Evolutionary conservation across 2,797 vertebrate genomes (phyloP).

Genomic region (Gastrophryne carolinensis): DNA sequence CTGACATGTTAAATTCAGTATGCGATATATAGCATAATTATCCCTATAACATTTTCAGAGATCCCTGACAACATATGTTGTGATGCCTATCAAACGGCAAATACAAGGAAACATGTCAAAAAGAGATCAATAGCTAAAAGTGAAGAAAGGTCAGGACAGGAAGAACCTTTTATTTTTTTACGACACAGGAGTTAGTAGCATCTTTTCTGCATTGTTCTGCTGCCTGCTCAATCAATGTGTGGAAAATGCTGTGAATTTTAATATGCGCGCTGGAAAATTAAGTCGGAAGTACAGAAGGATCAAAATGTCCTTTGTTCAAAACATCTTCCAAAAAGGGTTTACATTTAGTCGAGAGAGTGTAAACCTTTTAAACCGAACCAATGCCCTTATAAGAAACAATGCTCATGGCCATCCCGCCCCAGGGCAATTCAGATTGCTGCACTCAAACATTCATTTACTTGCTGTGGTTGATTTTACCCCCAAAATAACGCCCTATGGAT

Average conservation of each 20-base stretch:
- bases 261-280: constrained; percentile 4
- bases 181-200: not conserved
- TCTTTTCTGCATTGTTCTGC: not conserved
- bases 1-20: constrained; percentile 22
- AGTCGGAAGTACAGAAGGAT: not conserved
- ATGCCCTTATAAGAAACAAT: too few species aligned
- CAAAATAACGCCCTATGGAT: too few species aligned
- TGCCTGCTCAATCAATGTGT: not conserved
- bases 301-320: too few species aligned
- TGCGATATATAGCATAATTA: constrained; percentile 21
- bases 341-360: too few species aligned
- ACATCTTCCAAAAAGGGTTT: too few species aligned
- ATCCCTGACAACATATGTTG: constrained; percentile 16
- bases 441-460: too few species aligned
- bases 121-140: constrained; percentile 8
- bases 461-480: too few species aligned
- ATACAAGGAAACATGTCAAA: constrained; percentile 14
- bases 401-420: too few species aligned
- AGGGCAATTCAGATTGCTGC: too few species aligned
- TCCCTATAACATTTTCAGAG: not conserved
- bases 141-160: constrained; percentile 19
- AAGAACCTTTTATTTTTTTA: too few species aligned
- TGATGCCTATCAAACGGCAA: not conserved
- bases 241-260: not conserved
- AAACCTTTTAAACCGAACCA: too few species aligned